Conservation (phyloP, 2,113 vertebrate genomes). For the Pyxicephalus adspersus region DNA sequence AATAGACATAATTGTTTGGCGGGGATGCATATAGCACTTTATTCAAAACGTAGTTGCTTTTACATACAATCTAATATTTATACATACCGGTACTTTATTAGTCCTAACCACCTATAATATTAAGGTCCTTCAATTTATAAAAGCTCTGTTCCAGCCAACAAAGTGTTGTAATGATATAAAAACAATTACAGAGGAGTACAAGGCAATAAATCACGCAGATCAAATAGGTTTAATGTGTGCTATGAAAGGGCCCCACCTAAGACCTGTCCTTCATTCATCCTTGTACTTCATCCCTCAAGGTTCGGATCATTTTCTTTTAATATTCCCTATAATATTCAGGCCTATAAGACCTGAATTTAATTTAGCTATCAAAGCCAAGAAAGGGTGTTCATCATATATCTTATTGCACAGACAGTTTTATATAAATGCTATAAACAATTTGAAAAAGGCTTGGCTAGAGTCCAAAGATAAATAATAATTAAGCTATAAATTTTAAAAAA, state of each 20-base stretch:
- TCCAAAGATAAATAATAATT: no score
- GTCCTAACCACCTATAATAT: not conserved
- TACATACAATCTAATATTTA: no score
- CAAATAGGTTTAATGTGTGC: conserved; percentile 52
- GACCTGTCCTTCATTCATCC: conserved; percentile 15
- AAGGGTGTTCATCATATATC: not conserved
- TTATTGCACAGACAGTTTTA: not conserved
- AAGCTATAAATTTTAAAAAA: no score
- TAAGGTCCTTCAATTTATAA: not conserved
- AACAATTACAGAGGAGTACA: conserved; percentile 59
- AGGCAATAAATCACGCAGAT: conserved; percentile 60
- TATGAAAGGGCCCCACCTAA: conserved; percentile 48
- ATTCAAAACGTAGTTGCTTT: no score
- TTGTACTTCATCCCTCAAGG: conserved; percentile 13
- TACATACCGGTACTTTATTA: no score
- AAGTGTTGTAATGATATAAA: conserved; percentile 41
- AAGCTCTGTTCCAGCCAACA: not conserved
- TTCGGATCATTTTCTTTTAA: conserved; percentile 38
- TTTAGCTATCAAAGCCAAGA: conserved; percentile 20
- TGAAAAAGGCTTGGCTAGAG: no score
- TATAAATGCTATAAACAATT: no score
- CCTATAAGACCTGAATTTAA: conserved; percentile 1
- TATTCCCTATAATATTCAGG: no score
- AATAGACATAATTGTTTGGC: no score
- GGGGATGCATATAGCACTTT: no score